Percentiles rank a stretch among this genome's conserved stretches.
phyloP scores from a whole-genome alignment of 2,888 invertebrate genomes.

The Leptopilina myrica region DNA sequence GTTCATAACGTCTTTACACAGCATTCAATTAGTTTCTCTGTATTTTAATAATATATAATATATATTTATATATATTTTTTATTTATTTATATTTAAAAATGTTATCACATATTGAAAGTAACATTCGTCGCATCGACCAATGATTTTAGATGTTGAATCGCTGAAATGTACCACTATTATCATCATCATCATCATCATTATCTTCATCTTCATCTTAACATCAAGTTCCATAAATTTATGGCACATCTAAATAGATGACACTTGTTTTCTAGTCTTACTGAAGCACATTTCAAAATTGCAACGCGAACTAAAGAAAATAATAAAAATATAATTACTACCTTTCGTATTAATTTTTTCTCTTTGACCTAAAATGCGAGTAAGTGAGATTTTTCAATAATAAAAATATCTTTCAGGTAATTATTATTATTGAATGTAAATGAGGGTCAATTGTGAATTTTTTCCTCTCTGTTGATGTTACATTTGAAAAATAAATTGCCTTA shows the following conservation, averaged over 20 bases:
- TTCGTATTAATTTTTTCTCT: not conserved
- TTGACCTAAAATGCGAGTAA: too few relatives aligned
- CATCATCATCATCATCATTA: not conserved
- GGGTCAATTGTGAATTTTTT: slow-evolving; percentile 11
- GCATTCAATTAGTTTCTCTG: slow-evolving; percentile 32
- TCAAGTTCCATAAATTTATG: slow-evolving; percentile 60
- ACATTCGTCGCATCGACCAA: slow-evolving; percentile 37
- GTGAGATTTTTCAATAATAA: not conserved
- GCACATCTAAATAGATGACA: slow-evolving; percentile 61
- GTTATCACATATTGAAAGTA: slow-evolving; percentile 38
- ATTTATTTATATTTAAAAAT: slow-evolving; percentile 32
- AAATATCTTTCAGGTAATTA: slow-evolving; percentile 15
- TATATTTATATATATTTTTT: slow-evolving; percentile 16
- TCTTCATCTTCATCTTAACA: slow-evolving; percentile 50
- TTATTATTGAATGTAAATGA: slow-evolving; percentile 23
- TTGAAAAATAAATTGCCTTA: slow-evolving; percentile 6
- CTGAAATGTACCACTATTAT: slow-evolving; percentile 54
- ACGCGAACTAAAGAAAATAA: slow-evolving; percentile 26
- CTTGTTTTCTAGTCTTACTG: slow-evolving; percentile 47
- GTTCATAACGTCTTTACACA: slow-evolving; percentile 36
- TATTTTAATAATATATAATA: slow-evolving; percentile 12
- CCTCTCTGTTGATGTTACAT: not conserved
- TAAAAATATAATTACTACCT: slow-evolving; percentile 22
- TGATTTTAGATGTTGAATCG: slow-evolving; percentile 41
- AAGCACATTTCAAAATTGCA: slow-evolving; percentile 49